Base-by-base conservation (phyloP, 2,113 vertebrate genomes). In the Gymnorhina tibicen region DNA sequence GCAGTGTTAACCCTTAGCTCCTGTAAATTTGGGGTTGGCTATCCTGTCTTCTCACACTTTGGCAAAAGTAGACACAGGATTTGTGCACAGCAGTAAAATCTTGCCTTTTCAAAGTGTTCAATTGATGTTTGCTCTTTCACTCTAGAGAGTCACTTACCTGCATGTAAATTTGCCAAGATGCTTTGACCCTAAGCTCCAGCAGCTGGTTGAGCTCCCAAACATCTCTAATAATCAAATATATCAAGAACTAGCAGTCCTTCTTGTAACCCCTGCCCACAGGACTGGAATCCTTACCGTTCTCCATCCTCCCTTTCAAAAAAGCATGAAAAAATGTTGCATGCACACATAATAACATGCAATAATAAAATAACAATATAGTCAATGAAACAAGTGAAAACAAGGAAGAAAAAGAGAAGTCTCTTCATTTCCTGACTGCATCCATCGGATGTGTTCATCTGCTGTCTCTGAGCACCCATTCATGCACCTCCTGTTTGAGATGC, bases 391-490 rank as follows among this genome's bases (percentile, higher is more conserved):
- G 92, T 41, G 76, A 93, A 93, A 93, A 89, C 80, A 95, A 93
- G 79, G 13, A 41, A 82, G 68, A 50, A 35, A 35, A 60, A 53
- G 93, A 85, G 92, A 97, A 85, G 52, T 87, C 77, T 56, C 13
- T 74, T 93, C 83, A 87, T 89, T 96, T 96, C 89, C 91, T 82
- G 87, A 41, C 92, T 74, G 74, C 59, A 72, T 87, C 77, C 73
- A 47, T 63, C 84, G 50, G 72, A 42, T 50, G 75, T 37, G 70
- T 87, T 94, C 94, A 82, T 94, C 86, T 92, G 62, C 85, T 84
- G 74, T 96, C 83, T 35, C 93, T 82, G 62, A 83, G 67, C 84
- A 95, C 80, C 88, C 87, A 95, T 82, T 95, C 93, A 69, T 62
- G 83, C 27, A 55, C 69, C 79, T 94, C 72, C 53, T 86, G 84